These are phyloP conservation scores for Cyrtodaria siliqua DNA, from an alignment of 2,888 invertebrate genomes.

Conservation along the genomic window DNA sequence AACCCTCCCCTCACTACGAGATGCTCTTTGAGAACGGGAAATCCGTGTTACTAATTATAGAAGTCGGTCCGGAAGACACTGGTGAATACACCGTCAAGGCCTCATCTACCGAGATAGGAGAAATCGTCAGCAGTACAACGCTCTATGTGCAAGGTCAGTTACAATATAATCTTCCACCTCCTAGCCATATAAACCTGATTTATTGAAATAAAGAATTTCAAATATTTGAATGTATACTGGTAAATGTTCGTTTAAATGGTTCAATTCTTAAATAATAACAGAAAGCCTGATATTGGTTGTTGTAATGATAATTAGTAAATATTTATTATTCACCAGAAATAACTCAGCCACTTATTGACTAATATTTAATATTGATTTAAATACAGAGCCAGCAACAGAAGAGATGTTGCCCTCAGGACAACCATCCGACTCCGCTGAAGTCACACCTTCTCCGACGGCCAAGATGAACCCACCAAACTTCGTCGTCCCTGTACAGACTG, in stretches of 20 bases:
- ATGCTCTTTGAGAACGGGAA: constrained; percentile 80
- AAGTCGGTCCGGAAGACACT: constrained; percentile 93
- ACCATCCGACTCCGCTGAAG: constrained; percentile 56
- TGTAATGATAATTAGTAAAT: no score
- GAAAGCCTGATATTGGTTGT: no score
- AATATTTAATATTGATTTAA: no score
- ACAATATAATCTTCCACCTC: no score
- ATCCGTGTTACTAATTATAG: constrained; percentile 82
- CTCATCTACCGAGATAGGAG: constrained; percentile 96
- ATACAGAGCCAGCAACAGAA: constrained; percentile 70
- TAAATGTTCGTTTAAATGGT: no score
- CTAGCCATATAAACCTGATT: no score
- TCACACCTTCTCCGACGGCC: constrained; percentile 77
- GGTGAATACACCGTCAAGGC: constrained; percentile 98
- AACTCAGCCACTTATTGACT: no score
- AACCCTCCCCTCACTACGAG: constrained; percentile 84
- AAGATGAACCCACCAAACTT: constrained; percentile 81
- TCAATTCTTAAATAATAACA: no score
- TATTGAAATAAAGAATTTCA: no score
- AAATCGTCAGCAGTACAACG: constrained; percentile 97
- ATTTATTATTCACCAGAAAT: no score
- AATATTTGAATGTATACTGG: no score
- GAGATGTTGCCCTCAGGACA: constrained; percentile 48
- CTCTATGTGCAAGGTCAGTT: constrained; percentile 87
- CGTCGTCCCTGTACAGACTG: constrained; percentile 73